Evolutionary conservation across 2,113 vertebrate genomes (phyloP).

Genomic region (Crotalus helleri): DNA sequence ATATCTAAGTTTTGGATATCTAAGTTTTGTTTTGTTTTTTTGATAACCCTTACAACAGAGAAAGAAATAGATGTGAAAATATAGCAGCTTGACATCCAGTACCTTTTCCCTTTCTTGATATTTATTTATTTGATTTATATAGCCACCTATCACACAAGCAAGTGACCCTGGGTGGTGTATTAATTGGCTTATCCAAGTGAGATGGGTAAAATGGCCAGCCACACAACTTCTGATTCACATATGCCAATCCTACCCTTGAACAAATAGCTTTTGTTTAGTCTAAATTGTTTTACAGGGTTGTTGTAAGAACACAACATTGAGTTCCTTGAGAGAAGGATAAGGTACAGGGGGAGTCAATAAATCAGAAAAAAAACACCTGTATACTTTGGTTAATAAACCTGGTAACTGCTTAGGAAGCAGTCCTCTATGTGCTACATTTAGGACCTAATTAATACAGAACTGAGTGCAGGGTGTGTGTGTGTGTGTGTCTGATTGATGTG

Average conservation of each 20-base stretch:
- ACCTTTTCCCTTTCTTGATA: not conserved
- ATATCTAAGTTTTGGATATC: too few species aligned
- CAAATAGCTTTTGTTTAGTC: not conserved
- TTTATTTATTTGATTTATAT: not conserved
- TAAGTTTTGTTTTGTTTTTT: not conserved
- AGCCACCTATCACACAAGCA: not conserved
- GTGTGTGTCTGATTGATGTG: conserved; percentile 15
- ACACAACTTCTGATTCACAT: not conserved
- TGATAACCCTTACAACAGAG: not conserved
- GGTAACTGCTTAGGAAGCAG: not conserved
- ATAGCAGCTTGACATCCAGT: not conserved
- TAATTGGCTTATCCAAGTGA: not conserved
- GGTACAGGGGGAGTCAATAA: not conserved
- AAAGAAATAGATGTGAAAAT: not conserved
- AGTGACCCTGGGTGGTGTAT: not conserved
- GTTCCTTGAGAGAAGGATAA: not conserved
- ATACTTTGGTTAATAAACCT: not conserved
- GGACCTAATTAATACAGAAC: conserved; percentile 29
- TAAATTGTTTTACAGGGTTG: not conserved
- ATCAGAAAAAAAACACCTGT: not conserved
- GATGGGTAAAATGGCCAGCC: not conserved
- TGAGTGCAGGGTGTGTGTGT: not conserved
- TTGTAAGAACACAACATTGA: not conserved
- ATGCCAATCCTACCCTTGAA: not conserved
- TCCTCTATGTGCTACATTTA: not conserved